Evolutionary conservation across 1,140 invertebrate species (phyloP).

Genomic region (Caenorhabditis tropicalis): DNA sequence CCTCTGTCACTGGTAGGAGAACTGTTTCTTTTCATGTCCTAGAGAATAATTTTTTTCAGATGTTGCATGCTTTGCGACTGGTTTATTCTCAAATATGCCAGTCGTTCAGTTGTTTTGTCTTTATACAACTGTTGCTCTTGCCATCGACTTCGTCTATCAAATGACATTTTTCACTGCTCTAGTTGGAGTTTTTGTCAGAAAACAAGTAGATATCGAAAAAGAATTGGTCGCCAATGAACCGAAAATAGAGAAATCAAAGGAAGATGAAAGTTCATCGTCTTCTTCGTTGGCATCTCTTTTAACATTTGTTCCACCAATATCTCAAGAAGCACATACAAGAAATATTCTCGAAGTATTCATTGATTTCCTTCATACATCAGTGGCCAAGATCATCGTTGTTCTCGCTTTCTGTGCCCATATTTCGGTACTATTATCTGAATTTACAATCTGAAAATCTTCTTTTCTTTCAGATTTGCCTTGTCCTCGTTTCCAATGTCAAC

Average conservation of each 20-base stretch:
- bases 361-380: constrained; percentile 47
- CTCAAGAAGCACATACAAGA: constrained; percentile 18
- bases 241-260: constrained; percentile 32
- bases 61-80: constrained; percentile 69
- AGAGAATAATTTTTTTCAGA: constrained; percentile 54
- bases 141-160: constrained; percentile 68
- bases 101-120: constrained; percentile 68
- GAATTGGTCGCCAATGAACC: not conserved
- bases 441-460: not conserved
- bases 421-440: constrained; percentile 12
- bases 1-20: constrained; percentile 53
- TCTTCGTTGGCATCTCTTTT: constrained; percentile 18
- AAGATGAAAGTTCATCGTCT: not conserved
- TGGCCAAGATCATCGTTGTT: constrained; percentile 43
- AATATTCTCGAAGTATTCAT: constrained; percentile 44
- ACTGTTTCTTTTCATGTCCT: not conserved
- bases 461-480: constrained; percentile 57
- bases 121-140: constrained; percentile 66
- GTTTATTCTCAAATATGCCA: constrained; percentile 67
- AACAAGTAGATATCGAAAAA: constrained; percentile 57
- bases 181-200: constrained; percentile 60
- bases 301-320: constrained; percentile 7
- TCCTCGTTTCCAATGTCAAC: constrained; percentile 66
- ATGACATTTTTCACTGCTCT: constrained; percentile 68
- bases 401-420: constrained; percentile 51